These are phyloP conservation scores for Pantherophis guttatus DNA, from an alignment of 2,113 vertebrate genomes.

Conservation along the genomic window DNA sequence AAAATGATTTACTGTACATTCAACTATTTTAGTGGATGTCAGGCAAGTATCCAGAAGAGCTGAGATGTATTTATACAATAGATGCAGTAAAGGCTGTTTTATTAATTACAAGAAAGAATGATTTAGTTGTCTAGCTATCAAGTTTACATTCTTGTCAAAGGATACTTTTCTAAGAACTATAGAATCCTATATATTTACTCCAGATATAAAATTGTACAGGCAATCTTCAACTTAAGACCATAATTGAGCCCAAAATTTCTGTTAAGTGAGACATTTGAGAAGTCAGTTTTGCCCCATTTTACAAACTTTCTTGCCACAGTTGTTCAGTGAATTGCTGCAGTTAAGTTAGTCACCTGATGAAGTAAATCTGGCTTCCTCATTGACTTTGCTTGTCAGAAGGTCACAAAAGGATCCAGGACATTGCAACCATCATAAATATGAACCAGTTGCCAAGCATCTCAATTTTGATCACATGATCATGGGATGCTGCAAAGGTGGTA, in stretches of 20 bases:
- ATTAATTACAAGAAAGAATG: background rate
- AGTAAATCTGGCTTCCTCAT: background rate
- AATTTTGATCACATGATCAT: background rate
- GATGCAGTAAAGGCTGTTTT: background rate
- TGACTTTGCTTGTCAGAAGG: background rate
- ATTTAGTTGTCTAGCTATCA: background rate
- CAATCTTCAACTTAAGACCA: background rate
- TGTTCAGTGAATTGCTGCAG: background rate
- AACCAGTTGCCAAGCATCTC: background rate
- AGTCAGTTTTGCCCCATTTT: background rate
- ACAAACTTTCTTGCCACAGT: too few relatives aligned
- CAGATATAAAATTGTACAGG: background rate
- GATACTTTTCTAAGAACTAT: background rate
- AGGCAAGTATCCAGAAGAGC: background rate
- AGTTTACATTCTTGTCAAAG: background rate
- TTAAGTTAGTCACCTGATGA: background rate
- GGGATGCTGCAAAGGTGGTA: background rate
- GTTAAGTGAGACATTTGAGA: background rate
- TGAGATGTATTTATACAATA: background rate
- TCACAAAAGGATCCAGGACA: background rate
- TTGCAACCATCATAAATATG: background rate
- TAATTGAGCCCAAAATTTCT: background rate
- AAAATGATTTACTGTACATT: background rate
- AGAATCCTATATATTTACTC: background rate
- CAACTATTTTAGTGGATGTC: background rate